Percentiles rank a stretch among this genome's conserved stretches.
phyloP scores from a whole-genome alignment of 1,140 invertebrate species.

The Steinernema khuongi region DNA sequence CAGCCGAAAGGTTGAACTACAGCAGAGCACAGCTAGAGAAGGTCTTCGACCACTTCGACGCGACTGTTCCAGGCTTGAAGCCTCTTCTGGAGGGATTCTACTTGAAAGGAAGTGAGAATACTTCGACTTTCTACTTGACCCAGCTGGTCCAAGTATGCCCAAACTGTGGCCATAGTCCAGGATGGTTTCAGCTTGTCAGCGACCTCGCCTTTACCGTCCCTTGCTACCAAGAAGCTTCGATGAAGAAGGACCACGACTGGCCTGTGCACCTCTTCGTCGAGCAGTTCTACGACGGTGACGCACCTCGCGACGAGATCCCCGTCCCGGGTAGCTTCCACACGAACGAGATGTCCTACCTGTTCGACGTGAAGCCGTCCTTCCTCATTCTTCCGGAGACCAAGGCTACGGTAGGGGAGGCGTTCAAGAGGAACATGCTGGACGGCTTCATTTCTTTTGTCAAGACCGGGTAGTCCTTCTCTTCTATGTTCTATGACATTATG shows the following conservation, averaged over 20 bases:
- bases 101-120: too few species aligned
- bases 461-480: too few species aligned
- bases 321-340: background rate
- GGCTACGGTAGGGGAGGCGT: background rate
- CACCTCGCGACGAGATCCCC: background rate
- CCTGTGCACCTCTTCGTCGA: conserved; percentile 18
- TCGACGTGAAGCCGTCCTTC: background rate
- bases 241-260: conserved; percentile 3
- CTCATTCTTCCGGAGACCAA: background rate
- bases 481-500: too few species aligned
- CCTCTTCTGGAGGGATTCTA: too few species aligned
- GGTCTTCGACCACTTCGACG: too few species aligned
- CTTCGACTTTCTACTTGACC: too few species aligned
- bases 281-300: background rate
- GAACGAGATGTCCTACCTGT: background rate
- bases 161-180: too few species aligned
- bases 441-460: background rate
- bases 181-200: background rate
- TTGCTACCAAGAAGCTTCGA: conserved; percentile 18
- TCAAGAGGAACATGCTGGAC: background rate
- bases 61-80: too few species aligned
- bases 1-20: too few species aligned
- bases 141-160: too few species aligned
- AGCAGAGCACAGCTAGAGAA: too few species aligned
- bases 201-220: conserved; percentile 26